Percentiles rank a stretch among this genome's conserved stretches.
Evolutionary conservation across 2,113 vertebrate genomes (phyloP).

Genomic region (Ondatra zibethicus): DNA sequence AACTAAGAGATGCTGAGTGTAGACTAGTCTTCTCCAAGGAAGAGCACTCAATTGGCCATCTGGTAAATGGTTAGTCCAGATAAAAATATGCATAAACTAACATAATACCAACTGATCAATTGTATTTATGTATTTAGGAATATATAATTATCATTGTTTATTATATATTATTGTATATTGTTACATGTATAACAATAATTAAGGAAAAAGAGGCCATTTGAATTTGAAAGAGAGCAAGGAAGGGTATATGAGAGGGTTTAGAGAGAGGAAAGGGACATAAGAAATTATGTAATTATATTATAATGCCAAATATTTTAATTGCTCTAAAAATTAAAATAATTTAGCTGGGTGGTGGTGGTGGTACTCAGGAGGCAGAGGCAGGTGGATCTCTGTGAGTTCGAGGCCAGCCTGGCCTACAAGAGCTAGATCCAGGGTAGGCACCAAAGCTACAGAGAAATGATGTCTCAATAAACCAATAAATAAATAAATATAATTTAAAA

Average conservation of each 20-base stretch:
- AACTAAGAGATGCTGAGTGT: not conserved
- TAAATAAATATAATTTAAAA: not conserved
- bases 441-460: too few relatives aligned
- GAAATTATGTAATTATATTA: not conserved
- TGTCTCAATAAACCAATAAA: too few relatives aligned
- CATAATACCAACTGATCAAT: not conserved
- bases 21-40: not conserved
- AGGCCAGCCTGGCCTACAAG: too few relatives aligned
- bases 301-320: not conserved
- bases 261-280: not conserved
- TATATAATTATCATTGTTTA: not conserved
- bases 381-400: too few relatives aligned
- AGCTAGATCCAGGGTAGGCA: too few relatives aligned
- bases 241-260: not conserved
- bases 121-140: not conserved
- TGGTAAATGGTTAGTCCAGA: not conserved
- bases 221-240: not conserved
- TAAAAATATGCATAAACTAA: not conserved
- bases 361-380: too few relatives aligned
- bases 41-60: not conserved
- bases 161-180: not conserved
- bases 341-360: too few relatives aligned
- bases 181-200: not conserved
- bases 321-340: not conserved
- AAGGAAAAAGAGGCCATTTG: not conserved